phyloP scores from a whole-genome alignment of 37 sponge, comb jelly and placozoan species.

The Tethya wilhelma region DNA sequence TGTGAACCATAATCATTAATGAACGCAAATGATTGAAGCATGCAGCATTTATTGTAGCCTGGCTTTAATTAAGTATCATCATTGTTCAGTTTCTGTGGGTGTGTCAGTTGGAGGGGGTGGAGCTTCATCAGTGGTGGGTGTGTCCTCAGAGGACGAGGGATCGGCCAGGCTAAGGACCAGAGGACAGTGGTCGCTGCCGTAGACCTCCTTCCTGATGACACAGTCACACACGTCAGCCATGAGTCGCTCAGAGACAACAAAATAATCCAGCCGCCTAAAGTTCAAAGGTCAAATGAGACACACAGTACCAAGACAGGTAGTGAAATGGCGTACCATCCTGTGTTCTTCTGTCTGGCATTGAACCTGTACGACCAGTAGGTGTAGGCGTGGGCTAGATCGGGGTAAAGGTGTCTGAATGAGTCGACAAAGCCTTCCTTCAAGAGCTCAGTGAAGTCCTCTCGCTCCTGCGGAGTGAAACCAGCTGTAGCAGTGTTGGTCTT shows the following conservation, averaged over 20 bases:
- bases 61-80: too few relatives aligned
- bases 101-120: too few relatives aligned
- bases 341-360: slow-evolving; percentile 79
- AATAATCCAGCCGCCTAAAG: slow-evolving; percentile 92
- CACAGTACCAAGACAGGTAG: too few relatives aligned
- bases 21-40: too few relatives aligned
- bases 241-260: slow-evolving; percentile 81
- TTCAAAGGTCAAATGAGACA: neutral
- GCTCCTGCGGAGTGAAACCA: slow-evolving; percentile 92
- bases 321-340: slow-evolving; percentile 90
- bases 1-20: too few relatives aligned
- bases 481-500: slow-evolving; percentile 82
- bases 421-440: slow-evolving; percentile 85
- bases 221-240: slow-evolving; percentile 67
- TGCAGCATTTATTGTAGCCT: too few relatives aligned
- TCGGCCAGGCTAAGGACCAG: slow-evolving; percentile 58
- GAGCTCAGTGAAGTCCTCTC: slow-evolving; percentile 82
- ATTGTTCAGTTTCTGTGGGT: too few relatives aligned
- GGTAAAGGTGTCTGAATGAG: slow-evolving; percentile 89
- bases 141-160: slow-evolving; percentile 5
- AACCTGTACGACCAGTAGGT: slow-evolving; percentile 92
- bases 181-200: slow-evolving; percentile 98
- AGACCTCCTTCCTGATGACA: slow-evolving; percentile 70
- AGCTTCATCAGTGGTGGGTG: too few relatives aligned
- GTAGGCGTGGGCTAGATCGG: slow-evolving; percentile 82